Evolutionary conservation across 2,797 vertebrate genomes (phyloP), one percentile per base, ranked within the genome.

Genomic region (Forpus xanthops): DNA sequence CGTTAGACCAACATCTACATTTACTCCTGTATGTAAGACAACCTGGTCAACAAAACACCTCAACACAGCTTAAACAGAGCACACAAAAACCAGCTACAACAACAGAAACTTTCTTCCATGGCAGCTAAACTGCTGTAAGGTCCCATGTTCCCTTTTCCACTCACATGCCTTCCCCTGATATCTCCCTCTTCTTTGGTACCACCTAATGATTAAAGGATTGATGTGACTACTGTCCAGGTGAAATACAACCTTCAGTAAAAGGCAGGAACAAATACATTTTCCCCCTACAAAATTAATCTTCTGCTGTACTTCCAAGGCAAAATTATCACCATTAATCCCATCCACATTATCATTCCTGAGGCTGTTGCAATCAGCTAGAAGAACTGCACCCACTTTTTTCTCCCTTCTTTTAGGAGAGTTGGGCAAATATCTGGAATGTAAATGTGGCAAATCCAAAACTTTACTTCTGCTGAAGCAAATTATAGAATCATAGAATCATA

Each of bases 151-250:
- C 44, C 12, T 41, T 60, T 65, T 30, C 77, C 31, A 75, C 31
- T 37, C 10, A 0, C 30, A 16, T 0, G 1, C 31, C 39, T 25
- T 16, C 74, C 37, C 47, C 37, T 35, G 37, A 15, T 21, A 5
- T 19, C 53, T 89, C 41, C 49, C 14, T 7, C 45, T 56, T 44
- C 33, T 68, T 24, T 27, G 19, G n/a, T 60, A 83, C 23, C 62
- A 11, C 9, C 2, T 2, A 0, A 19, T 24, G 56, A 31, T 47
- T 35, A 6, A 73, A 44, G 44, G 39, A 47, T 2, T 20, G 41
- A 2, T 4, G 15, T 5, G 44, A 9, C 21, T n/a, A 1, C 8
- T 15, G 37, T 25, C 33, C 3, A 25, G 37, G 30, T 61, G 39
- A 79, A 35, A 49, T 12, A 16, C 27, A 70, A 15, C 9, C 18